A percentile compares a stretch with the other conserved stretches of the same genome.
These are phyloP conservation scores for Mythimna loreyi DNA, from an alignment of 2,888 invertebrate species.

Conservation along the genomic window DNA sequence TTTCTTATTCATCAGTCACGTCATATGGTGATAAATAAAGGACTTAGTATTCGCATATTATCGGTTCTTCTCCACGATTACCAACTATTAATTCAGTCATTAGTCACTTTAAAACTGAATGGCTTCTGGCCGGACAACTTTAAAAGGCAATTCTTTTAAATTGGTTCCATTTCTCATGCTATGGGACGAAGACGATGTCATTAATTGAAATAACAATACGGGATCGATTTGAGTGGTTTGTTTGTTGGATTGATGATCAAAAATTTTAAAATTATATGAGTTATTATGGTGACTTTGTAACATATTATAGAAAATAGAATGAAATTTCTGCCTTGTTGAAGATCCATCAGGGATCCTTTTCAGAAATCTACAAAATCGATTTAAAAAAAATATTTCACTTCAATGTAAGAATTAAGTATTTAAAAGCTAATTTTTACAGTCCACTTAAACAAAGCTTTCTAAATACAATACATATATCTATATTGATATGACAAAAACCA, in stretches of 20 bases:
- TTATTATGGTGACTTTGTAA: too few species aligned
- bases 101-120: constrained; percentile 46
- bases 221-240: constrained; percentile 12
- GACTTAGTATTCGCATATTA: constrained; percentile 26
- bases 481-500: constrained; percentile 85
- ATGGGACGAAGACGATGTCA: constrained; percentile 64
- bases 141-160: constrained; percentile 65
- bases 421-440: background rate
- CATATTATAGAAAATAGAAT: too few species aligned
- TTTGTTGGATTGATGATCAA: background rate
- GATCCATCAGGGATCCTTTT: background rate
- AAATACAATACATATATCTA: constrained; percentile 48
- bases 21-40: constrained; percentile 23
- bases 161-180: constrained; percentile 65
- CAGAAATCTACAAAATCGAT: background rate
- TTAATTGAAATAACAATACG: constrained; percentile 59
- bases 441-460: constrained; percentile 42
- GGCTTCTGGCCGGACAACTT: constrained; percentile 64
- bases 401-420: background rate
- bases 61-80: constrained; percentile 14
- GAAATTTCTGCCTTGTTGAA: background rate
- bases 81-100: constrained; percentile 45
- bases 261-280: background rate
- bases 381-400: background rate
- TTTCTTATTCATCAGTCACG: constrained; percentile 9